Conservation (phyloP, 35 echinoderm and acorn worm species). For the Ophioderma brevispina region DNA sequence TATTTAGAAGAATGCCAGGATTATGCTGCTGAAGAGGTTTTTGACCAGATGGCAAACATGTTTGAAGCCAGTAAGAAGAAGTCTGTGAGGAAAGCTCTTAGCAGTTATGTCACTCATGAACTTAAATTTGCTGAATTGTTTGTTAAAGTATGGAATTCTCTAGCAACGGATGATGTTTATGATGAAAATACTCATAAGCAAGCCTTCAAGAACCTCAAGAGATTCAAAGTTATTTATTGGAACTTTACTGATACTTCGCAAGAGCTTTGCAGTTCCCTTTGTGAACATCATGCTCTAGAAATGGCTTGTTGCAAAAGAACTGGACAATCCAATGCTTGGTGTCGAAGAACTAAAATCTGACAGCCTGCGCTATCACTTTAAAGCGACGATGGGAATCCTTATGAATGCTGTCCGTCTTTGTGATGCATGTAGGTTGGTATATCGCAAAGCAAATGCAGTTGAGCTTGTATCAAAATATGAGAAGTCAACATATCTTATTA, state of each 20-base stretch:
- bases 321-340: slow-evolving; percentile 55
- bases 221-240: slow-evolving; percentile 31
- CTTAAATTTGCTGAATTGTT: neutral
- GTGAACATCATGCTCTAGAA: slow-evolving; percentile 1
- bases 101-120: neutral
- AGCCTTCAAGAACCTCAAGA: neutral
- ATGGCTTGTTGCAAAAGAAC: slow-evolving; percentile 41
- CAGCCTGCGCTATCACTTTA: slow-evolving; percentile 41
- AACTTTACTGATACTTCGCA: slow-evolving; percentile 55
- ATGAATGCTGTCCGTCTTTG: slow-evolving; percentile 49
- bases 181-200: neutral
- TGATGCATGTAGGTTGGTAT: neutral
- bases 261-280: neutral
- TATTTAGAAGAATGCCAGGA: neutral
- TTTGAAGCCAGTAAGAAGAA: neutral
- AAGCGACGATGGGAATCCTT: slow-evolving; percentile 63
- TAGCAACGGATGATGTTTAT: neutral
- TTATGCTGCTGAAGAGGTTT: neutral
- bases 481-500: slow-evolving; percentile 46
- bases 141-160: neutral
- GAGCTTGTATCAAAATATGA: slow-evolving; percentile 13
- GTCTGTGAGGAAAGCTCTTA: neutral
- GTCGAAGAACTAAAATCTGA: slow-evolving; percentile 35
- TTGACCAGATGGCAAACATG: neutral
- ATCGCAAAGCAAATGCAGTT: slow-evolving; percentile 39